Evolutionary conservation across 2,113 vertebrate genomes (phyloP), one percentile per base, ranked within the genome.

Genomic region (Platichthys stellatus): DNA sequence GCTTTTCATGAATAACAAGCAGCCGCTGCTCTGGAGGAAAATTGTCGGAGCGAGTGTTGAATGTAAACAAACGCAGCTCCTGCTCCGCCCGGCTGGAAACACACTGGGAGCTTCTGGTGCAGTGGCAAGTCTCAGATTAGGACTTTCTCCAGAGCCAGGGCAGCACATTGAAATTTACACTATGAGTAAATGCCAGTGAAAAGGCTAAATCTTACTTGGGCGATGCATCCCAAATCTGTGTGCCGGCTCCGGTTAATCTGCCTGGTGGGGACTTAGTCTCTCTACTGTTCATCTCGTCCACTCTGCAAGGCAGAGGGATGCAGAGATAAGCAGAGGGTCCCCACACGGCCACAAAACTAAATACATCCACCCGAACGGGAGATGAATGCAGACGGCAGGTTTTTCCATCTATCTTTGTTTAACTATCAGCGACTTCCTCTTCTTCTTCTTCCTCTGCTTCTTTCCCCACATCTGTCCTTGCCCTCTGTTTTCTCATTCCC

Each of bases 161-260:
- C 67, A 18, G 68, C 31, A 7, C 76, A 43, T 49, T 85, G 80
- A 86, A 89, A 90, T 85, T 58, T 85, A 88, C 64, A 85, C 82
- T 82, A 59, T 72, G 78, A 88, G 86, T 92, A 88, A 90, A 91
- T 88, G 87, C 85, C 86, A 90, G 84, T 86, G 86, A 91, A 91
- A 89, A 89, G 85, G 66, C 76, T 69, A 78, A 90, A 92, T 89
- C 90, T 86, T 84, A 73, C 90, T 91, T 79, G 86, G 75, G 78
- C 61, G 75, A 86, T 80, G 89, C 86, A 74, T 86, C 86, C 87
- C 76, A 86, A 90, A 90, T 91, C 89, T 89, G 70, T 78, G 77
- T 77, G 86, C 79, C 76, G 80, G 78, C 72, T 80, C 57, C 73
- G 76, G 80, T 76, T 90, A 90, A 93, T 91, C 90, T 90, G 91